Evolutionary conservation across 2,113 vertebrate genomes (phyloP).

Genomic region (Gadus chalcogrammus): DNA sequence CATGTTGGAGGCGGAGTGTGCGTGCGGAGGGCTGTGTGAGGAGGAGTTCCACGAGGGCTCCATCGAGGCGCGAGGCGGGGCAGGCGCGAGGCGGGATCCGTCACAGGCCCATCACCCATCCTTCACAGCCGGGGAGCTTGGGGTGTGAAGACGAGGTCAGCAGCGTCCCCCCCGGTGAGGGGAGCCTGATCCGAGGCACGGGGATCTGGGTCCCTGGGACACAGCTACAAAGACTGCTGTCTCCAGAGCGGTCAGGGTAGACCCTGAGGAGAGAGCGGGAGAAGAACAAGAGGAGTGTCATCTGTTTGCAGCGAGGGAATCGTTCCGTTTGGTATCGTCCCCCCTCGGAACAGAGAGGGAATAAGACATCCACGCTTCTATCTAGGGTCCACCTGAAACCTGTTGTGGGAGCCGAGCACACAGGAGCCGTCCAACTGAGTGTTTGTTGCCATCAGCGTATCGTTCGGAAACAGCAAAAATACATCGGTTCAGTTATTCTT

Average conservation of each 20-base stretch:
- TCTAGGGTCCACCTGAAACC: too few relatives aligned
- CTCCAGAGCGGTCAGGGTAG: conserved; percentile 1
- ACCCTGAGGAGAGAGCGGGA: conserved; percentile 28
- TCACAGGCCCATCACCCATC: conserved; percentile 89
- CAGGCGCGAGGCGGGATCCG: conserved; percentile 65
- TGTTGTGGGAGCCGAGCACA: too few relatives aligned
- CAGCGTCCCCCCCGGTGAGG: neutral
- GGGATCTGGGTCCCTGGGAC: neutral
- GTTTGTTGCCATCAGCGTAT: too few relatives aligned
- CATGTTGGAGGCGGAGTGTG: conserved; percentile 71
- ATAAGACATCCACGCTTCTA: too few relatives aligned
- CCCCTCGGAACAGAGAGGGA: too few relatives aligned
- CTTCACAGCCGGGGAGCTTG: conserved; percentile 76
- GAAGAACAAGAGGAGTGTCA: conserved; percentile 21
- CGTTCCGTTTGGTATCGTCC: too few relatives aligned
- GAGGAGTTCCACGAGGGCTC: conserved; percentile 85
- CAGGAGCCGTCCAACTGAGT: too few relatives aligned
- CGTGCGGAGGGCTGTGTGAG: conserved; percentile 61
- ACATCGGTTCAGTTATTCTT: neutral
- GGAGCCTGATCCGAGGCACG: neutral
- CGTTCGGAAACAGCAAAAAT: too few relatives aligned
- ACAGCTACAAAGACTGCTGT: neutral
- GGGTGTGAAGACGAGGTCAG: conserved; percentile 41
- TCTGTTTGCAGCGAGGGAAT: too few relatives aligned
- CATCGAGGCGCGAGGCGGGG: conserved; percentile 80